These are phyloP conservation scores for Enteromius trimaculatus DNA, from an alignment of 2,797 vertebrate species.

Conservation along the genomic window DNA sequence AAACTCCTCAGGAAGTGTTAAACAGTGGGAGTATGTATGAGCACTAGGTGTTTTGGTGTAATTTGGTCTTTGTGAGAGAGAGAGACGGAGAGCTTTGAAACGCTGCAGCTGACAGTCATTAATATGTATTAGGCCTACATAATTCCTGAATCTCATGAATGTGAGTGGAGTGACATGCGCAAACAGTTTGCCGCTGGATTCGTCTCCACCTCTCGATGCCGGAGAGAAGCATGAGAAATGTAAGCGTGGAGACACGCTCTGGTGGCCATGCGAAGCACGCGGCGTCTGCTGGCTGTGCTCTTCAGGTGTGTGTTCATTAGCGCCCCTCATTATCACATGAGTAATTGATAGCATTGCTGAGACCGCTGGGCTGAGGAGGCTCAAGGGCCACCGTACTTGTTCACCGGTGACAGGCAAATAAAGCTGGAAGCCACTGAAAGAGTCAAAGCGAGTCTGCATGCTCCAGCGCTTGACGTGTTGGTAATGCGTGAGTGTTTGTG, in stretches of 20 bases:
- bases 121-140: constrained; percentile 72
- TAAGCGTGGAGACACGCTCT: constrained; percentile 56
- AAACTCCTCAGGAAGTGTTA: constrained; percentile 58
- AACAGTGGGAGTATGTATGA: constrained; percentile 69
- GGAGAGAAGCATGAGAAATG: constrained; percentile 35
- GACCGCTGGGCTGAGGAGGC: constrained; percentile 76
- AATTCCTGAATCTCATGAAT: constrained; percentile 69
- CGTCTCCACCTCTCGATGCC: constrained; percentile 8
- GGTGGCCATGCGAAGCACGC: constrained; percentile 56
- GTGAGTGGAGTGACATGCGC: constrained; percentile 46
- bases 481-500: constrained; percentile 26
- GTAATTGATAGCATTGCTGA: constrained; percentile 78
- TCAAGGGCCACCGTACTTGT: constrained; percentile 32
- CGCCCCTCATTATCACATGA: constrained; percentile 73
- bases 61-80: constrained; percentile 66
- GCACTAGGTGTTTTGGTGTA: constrained; percentile 68
- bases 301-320: constrained; percentile 56
- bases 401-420: constrained; percentile 31
- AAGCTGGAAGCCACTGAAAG: constrained; percentile 15
- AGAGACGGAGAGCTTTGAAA: constrained; percentile 71
- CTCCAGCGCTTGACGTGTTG: neutral
- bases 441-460: neutral
- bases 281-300: constrained; percentile 55
- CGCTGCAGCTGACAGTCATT: constrained; percentile 70
- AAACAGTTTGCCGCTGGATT: constrained; percentile 17